A percentile compares a stretch with the other conserved stretches of the same genome.
Conservation (phyloP, 92 coral and sea anemone species). For the Epizoanthus stellaris region DNA sequence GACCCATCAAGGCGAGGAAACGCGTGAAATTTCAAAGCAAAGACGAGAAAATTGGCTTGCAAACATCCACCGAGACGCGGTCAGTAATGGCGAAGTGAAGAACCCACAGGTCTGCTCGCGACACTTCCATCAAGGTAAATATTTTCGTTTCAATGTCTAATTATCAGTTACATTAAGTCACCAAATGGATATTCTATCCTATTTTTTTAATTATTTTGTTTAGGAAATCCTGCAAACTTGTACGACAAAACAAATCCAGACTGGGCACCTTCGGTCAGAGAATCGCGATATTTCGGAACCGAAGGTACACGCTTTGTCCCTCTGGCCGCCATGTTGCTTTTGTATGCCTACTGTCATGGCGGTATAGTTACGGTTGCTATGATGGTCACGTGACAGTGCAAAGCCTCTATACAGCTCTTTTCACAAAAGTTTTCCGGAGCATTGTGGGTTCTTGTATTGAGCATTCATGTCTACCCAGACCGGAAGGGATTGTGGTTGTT, state of each 20-base stretch:
- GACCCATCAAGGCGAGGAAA: slow-evolving; percentile 54
- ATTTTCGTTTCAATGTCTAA: neutral
- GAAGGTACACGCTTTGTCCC: slow-evolving; percentile 26
- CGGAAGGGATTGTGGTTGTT: too few relatives aligned
- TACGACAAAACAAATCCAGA: slow-evolving; percentile 55
- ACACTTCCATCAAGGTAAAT: slow-evolving; percentile 62
- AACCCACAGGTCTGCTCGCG: slow-evolving; percentile 59
- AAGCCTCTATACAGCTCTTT: neutral
- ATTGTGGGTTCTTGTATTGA: too few relatives aligned
- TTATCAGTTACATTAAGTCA: neutral
- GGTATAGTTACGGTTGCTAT: slow-evolving; percentile 58
- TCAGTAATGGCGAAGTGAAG: slow-evolving; percentile 60
- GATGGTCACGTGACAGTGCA: slow-evolving; percentile 44
- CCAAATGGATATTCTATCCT: neutral
- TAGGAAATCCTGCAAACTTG: slow-evolving; percentile 53
- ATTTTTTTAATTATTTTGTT: slow-evolving; percentile 18
- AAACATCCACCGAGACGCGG: slow-evolving; percentile 65
- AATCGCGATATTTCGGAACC: slow-evolving; percentile 45
- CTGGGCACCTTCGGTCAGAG: slow-evolving; percentile 50
- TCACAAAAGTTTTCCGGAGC: too few relatives aligned
- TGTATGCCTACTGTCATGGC: slow-evolving; percentile 52
- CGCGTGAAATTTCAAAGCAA: slow-evolving; percentile 51
- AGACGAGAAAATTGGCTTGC: slow-evolving; percentile 58
- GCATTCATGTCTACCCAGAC: too few relatives aligned
- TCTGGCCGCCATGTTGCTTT: slow-evolving; percentile 50